Percentiles rank a stretch among this genome's conserved stretches.
Evolutionary conservation across 1,140 invertebrate species (phyloP).

Genomic region (Leptopilina boulardi): DNA sequence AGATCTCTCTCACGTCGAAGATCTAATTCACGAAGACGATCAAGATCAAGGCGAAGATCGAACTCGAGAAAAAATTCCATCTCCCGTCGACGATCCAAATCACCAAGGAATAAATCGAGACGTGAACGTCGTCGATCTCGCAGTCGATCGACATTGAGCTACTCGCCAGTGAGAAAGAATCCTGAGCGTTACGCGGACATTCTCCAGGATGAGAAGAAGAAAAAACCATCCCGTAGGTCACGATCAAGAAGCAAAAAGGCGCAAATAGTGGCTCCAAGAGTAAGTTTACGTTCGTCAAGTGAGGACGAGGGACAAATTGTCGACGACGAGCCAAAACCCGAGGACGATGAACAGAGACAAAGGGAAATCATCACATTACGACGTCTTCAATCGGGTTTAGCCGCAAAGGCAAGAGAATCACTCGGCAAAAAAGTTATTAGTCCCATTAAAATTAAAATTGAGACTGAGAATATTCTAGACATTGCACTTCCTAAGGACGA

Average conservation of each 20-base stretch:
- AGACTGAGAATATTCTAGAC: conserved; percentile 61
- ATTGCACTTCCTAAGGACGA: conserved; percentile 53
- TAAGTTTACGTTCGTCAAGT: conserved; percentile 80
- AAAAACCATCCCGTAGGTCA: conserved; percentile 40
- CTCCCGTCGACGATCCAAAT: not conserved
- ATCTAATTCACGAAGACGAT: conserved; percentile 51
- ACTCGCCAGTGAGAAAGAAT: not conserved
- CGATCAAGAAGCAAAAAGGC: conserved; percentile 60
- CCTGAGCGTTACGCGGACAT: not conserved
- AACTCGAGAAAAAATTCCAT: not conserved
- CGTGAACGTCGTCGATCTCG: not conserved
- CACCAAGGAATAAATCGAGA: not conserved
- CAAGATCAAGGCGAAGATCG: conserved; percentile 48
- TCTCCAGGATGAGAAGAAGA: conserved; percentile 53
- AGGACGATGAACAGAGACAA: conserved; percentile 74
- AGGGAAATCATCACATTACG: conserved; percentile 80
- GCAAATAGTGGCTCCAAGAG: conserved; percentile 68
- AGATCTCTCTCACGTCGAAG: conserved; percentile 36
- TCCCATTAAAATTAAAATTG: conserved; percentile 66
- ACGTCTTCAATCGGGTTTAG: conserved; percentile 79
- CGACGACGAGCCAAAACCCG: conserved; percentile 75
- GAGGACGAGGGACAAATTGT: conserved; percentile 79
- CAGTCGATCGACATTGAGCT: not conserved
- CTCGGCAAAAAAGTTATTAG: conserved; percentile 68
- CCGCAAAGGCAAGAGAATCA: conserved; percentile 79